Percentiles rank a stretch among this genome's conserved stretches.
Evolutionary conservation across 2,888 invertebrate species (phyloP).

Genomic region (Drosophila falleni): DNA sequence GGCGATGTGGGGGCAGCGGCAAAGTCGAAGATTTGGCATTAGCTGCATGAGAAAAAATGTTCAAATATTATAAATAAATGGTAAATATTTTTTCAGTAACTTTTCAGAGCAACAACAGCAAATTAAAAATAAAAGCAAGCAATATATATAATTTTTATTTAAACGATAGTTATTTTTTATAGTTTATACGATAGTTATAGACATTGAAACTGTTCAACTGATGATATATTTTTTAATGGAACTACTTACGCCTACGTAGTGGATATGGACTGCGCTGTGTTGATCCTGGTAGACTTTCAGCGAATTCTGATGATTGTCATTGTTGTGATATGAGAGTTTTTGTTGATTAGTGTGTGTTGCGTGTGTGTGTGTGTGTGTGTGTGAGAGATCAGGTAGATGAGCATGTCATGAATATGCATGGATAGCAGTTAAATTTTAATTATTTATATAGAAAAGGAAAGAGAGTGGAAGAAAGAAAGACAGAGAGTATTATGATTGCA

Average conservation of each 20-base stretch:
- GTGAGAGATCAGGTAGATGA: conserved; percentile 32
- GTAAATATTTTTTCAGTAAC: background rate
- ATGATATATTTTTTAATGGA: conserved; percentile 60
- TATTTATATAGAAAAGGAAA: conserved; percentile 29
- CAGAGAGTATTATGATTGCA: conserved; percentile 24
- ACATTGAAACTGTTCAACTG: conserved; percentile 43
- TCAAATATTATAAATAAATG: background rate
- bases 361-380: too few species aligned
- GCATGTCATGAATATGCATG: conserved; percentile 44
- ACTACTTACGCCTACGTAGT: conserved; percentile 92
- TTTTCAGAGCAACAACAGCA: conserved; percentile 17
- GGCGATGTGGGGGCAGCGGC: conserved; percentile 91
- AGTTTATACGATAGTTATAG: conserved; percentile 19
- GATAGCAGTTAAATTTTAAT: conserved; percentile 63
- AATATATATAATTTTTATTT: background rate
- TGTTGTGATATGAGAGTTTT: conserved; percentile 37
- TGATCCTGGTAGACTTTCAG: conserved; percentile 93
- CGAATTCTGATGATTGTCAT: conserved; percentile 89
- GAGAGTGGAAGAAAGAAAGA: conserved; percentile 30
- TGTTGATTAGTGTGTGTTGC: background rate
- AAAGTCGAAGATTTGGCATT: conserved; percentile 94
- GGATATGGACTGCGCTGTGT: conserved; percentile 95
- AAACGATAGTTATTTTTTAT: conserved; percentile 8
- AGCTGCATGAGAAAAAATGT: conserved; percentile 83
- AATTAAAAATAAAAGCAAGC: background rate